Percentiles rank a stretch among this genome's conserved stretches.
These are phyloP conservation scores for Synanthedon andrenaeformis DNA, from an alignment of 2,888 invertebrate species.

Conservation along the genomic window DNA sequence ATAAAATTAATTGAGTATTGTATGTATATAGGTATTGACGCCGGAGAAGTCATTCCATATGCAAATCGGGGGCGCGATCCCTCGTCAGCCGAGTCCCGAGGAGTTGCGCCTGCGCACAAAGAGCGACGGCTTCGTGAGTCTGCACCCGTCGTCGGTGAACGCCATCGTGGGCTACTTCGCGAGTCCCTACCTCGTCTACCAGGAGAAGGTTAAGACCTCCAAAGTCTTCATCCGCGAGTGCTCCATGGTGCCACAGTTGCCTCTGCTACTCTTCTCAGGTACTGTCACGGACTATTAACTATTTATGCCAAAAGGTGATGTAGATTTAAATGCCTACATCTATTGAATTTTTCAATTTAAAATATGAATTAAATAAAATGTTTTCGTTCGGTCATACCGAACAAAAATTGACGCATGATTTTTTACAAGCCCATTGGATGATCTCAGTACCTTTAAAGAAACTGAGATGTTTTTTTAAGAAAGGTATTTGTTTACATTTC, in stretches of 20 bases:
- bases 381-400: too few species aligned
- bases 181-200: constrained; percentile 83
- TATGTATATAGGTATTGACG: constrained; percentile 69
- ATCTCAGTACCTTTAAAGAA: too few species aligned
- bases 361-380: neutral
- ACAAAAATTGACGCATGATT: too few species aligned
- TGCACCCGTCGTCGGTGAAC: constrained; percentile 85
- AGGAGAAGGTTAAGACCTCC: constrained; percentile 86
- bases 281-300: constrained; percentile 5
- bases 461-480: too few species aligned
- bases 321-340: neutral
- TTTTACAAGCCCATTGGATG: too few species aligned
- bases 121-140: constrained; percentile 77
- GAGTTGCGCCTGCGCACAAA: constrained; percentile 82
- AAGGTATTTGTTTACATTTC: too few species aligned
- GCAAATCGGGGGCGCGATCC: constrained; percentile 80
- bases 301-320: neutral
- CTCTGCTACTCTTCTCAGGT: constrained; percentile 77
- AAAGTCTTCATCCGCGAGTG: constrained; percentile 84
- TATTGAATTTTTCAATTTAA: neutral
- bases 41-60: constrained; percentile 82
- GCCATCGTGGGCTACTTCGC: constrained; percentile 73
- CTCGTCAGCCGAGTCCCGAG: constrained; percentile 76
- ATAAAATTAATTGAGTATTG: too few species aligned
- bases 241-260: constrained; percentile 82